Conservation (phyloP, 2,888 invertebrate species). For the Imbricaverruca yamaguchii region DNA sequence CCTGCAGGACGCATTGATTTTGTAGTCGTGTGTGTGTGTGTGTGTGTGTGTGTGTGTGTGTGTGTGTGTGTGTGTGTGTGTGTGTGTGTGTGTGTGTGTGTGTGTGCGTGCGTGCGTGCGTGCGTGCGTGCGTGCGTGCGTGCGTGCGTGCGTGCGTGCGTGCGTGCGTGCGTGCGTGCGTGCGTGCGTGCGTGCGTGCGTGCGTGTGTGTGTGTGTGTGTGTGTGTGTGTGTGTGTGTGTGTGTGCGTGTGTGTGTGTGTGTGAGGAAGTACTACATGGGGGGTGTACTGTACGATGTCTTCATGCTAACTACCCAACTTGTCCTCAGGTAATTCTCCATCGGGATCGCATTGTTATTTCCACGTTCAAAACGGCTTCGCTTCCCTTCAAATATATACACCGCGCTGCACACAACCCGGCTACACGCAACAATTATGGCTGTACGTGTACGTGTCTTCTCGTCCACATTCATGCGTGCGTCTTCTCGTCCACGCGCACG, state of each 20-base stretch:
- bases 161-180: slow-evolving; percentile 16
- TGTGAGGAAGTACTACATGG: too few relatives aligned
- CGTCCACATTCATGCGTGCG: too few relatives aligned
- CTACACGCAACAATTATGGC: too few relatives aligned
- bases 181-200: neutral
- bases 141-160: slow-evolving; percentile 19
- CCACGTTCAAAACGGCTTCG: too few relatives aligned
- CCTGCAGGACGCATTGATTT: too few relatives aligned
- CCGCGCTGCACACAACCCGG: too few relatives aligned
- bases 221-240: slow-evolving; percentile 20
- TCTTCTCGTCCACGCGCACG: too few relatives aligned
- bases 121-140: slow-evolving; percentile 20
- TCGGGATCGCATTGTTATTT: too few relatives aligned
- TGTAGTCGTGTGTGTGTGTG: neutral
- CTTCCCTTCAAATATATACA: too few relatives aligned
- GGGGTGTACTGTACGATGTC: neutral
- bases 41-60: slow-evolving; percentile 21
- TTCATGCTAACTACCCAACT: neutral
- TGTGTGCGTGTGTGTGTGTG: slow-evolving; percentile 20
- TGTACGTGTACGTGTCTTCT: too few relatives aligned
- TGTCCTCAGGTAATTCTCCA: too few relatives aligned
- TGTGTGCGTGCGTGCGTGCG: slow-evolving; percentile 17
- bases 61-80: slow-evolving; percentile 20
- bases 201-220: neutral
- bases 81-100: slow-evolving; percentile 22